Conservation (phyloP, 2,797 vertebrate species). For the Gouania willdenowi region DNA sequence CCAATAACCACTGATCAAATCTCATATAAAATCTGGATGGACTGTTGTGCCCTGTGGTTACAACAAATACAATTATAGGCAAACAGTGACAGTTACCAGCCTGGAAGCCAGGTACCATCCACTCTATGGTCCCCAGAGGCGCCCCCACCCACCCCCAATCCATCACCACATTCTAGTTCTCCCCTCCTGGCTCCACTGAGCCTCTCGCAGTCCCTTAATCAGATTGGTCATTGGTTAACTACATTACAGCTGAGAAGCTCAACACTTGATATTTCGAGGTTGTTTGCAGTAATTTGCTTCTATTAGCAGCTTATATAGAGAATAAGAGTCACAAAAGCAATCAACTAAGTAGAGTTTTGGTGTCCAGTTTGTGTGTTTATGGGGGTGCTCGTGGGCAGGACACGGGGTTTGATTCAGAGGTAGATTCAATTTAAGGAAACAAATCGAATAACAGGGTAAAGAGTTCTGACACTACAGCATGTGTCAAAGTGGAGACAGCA, state of each 20-base stretch:
- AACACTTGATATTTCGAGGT: constrained; percentile 86
- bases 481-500: constrained; percentile 50
- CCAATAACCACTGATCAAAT: constrained; percentile 62
- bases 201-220: constrained; percentile 74
- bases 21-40: constrained; percentile 46
- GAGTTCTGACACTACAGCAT: constrained; percentile 47
- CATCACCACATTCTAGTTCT: constrained; percentile 37
- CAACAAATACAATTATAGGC: constrained; percentile 63
- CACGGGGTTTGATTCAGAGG: constrained; percentile 64
- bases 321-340: constrained; percentile 82
- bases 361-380: constrained; percentile 36
- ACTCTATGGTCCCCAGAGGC: constrained; percentile 43
- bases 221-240: constrained; percentile 87
- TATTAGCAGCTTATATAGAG: constrained; percentile 84
- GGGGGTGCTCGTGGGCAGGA: constrained; percentile 33
- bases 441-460: constrained; percentile 67
- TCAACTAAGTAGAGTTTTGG: constrained; percentile 42
- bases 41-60: constrained; percentile 48
- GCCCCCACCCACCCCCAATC: constrained; percentile 34
- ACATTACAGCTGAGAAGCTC: constrained; percentile 80
- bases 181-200: constrained; percentile 36
- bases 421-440: constrained; percentile 66
- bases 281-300: constrained; percentile 84
- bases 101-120: constrained; percentile 61
- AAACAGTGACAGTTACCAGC: constrained; percentile 67